A percentile compares a stretch with the other conserved stretches of the same genome.
phyloP scores from a whole-genome alignment of 1,140 invertebrate species.

The Caenorhabditis remanei region DNA sequence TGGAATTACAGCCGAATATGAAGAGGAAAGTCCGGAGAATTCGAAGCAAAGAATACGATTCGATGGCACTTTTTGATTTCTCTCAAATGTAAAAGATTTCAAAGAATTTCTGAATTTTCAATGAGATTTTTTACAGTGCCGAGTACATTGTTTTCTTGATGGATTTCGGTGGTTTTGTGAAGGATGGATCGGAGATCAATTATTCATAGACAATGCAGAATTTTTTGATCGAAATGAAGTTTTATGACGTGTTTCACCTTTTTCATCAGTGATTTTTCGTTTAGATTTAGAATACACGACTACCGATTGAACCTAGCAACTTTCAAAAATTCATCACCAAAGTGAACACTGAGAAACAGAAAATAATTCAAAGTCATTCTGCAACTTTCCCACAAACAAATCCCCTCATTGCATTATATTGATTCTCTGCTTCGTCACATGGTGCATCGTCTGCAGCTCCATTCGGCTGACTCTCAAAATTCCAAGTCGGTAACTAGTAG shows the following conservation, averaged over 20 bases:
- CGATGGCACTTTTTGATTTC: not conserved
- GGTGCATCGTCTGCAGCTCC: not conserved
- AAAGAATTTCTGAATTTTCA: not conserved
- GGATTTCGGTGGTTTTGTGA: slow-evolving; percentile 7
- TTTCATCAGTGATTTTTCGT: too few relatives aligned
- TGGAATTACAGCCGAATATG: not conserved
- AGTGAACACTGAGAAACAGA: not conserved
- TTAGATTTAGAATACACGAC: too few relatives aligned
- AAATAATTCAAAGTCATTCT: not conserved
- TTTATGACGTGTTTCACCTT: too few relatives aligned
- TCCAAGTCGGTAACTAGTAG: not conserved
- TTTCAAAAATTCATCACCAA: too few relatives aligned
- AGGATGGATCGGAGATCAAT: not conserved
- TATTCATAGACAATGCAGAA: not conserved
- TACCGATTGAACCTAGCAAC: too few relatives aligned
- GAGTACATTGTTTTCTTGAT: not conserved
- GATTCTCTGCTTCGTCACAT: not conserved
- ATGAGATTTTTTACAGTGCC: not conserved
- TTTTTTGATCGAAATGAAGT: too few relatives aligned
- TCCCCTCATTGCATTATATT: not conserved
- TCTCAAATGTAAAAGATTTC: not conserved
- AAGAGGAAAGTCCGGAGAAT: not conserved
- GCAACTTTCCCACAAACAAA: not conserved
- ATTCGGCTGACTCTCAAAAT: not conserved
- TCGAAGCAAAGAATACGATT: not conserved